Evolutionary conservation across 2,888 invertebrate species (phyloP), one percentile per base, ranked within the genome.

Genomic region (Lasioglossum oenotherae): DNA sequence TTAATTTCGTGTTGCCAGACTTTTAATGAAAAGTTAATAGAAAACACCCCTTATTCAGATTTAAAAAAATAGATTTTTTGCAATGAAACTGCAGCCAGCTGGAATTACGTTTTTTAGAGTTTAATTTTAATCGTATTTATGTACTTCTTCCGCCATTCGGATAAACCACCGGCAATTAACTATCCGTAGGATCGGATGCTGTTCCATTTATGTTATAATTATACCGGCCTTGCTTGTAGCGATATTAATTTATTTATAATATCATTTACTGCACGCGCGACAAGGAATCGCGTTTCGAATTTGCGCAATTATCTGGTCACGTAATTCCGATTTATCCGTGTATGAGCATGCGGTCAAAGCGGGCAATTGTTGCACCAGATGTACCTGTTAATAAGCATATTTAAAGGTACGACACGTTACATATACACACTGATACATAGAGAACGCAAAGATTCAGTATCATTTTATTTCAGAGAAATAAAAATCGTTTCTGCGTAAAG

Each of bases 251-350:
- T 69, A 38, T 69, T 38, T 69, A 69, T 23, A 69, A 69, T 38
- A 38, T 38, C 23, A 69, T 69, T 69, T 69, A 38, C 69, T 35
- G 23, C 19, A 38, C 38, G 69, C 23, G 35, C 69, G 35, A 69
- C 38, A 38, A 69, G 38, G 38, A 19, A 69, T 69, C 38, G 69
- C 23, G 69, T 69, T 69, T 23, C 38, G 23, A 69, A 38, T 69
- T 69, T 69, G 38, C 23, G 69, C 23, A 69, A 69, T 69, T 69
- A 69, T 69, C 38, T 38, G 69, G 69, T 67, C 38, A 69, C 69
- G 69, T 69, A 69, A 69, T 69, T 69, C 38, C 38, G 23, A 69
- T 69, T 38, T 69, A 69, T 69, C 69, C 69, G 38, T 38, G 1
- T 69, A 38, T 12, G 69, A 69, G 23, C 35, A 38, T 35, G 23